Evolutionary conservation across 1,140 invertebrate species (phyloP).

Genomic region (Nomia melanderi): DNA sequence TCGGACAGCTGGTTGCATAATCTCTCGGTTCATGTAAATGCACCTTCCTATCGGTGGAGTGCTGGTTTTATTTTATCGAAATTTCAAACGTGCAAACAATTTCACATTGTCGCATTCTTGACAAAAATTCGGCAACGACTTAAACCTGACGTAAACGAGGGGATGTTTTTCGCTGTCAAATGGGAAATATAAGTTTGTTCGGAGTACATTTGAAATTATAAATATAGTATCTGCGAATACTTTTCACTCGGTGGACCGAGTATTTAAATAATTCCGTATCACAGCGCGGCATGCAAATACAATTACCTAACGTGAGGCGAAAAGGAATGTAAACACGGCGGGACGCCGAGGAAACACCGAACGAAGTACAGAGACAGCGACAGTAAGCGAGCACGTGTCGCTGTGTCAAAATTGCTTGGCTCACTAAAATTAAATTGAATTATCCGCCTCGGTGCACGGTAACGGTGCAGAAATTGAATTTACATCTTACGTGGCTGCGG

Average conservation of each 20-base stretch:
- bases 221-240: background rate
- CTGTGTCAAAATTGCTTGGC: constrained; percentile 54
- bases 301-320: background rate
- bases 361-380: background rate
- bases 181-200: too few relatives aligned
- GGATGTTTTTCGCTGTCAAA: too few relatives aligned
- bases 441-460: constrained; percentile 24
- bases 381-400: constrained; percentile 35
- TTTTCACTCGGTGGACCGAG: background rate
- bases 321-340: constrained; percentile 35
- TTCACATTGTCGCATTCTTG: too few relatives aligned
- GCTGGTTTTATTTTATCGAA: too few relatives aligned
- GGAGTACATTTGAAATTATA: too few relatives aligned
- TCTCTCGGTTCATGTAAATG: background rate
- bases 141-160: too few relatives aligned
- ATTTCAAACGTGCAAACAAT: too few relatives aligned
- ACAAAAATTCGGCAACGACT: too few relatives aligned
- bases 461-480: constrained; percentile 61
- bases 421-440: constrained; percentile 58
- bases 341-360: background rate
- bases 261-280: background rate
- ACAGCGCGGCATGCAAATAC: background rate
- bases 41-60: too few relatives aligned
- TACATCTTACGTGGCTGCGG: constrained; percentile 45
- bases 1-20: background rate